Percentiles rank a stretch among this genome's conserved stretches.
Conservation (phyloP, 2,797 vertebrate genomes). For the Hypotaenidia philippensis region DNA sequence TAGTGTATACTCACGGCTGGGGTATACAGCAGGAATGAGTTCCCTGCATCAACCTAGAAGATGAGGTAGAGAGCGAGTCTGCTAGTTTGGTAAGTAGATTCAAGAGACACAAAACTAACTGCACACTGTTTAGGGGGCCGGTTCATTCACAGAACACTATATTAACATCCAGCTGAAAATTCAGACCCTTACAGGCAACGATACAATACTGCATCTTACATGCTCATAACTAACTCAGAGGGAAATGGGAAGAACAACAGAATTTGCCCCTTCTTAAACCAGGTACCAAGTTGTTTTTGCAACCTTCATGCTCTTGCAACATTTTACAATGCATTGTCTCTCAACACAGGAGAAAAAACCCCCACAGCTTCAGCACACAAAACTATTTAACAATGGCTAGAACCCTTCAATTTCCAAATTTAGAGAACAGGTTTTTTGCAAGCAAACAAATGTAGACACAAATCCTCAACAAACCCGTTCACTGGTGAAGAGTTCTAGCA, state of each 20-base stretch:
- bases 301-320: background rate
- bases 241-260: background rate
- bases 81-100: background rate
- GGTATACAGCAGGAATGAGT: background rate
- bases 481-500: background rate
- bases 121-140: background rate
- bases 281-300: background rate
- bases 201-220: background rate
- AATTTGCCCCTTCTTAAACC: background rate
- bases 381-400: background rate
- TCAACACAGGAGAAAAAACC: background rate
- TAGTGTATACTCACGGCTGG: accelerated
- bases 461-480: background rate
- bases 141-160: background rate
- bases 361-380: background rate
- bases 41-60: background rate
- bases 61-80: background rate
- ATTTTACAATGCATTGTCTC: background rate
- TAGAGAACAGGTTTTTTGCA: background rate
- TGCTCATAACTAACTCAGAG: accelerated
- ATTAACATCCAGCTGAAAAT: background rate
- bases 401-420: background rate
- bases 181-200: background rate
- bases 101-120: background rate
- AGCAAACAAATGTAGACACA: background rate